These are phyloP conservation scores for Drosophila subpulchrella DNA, from an alignment of 1,140 invertebrate species.

Conservation along the genomic window DNA sequence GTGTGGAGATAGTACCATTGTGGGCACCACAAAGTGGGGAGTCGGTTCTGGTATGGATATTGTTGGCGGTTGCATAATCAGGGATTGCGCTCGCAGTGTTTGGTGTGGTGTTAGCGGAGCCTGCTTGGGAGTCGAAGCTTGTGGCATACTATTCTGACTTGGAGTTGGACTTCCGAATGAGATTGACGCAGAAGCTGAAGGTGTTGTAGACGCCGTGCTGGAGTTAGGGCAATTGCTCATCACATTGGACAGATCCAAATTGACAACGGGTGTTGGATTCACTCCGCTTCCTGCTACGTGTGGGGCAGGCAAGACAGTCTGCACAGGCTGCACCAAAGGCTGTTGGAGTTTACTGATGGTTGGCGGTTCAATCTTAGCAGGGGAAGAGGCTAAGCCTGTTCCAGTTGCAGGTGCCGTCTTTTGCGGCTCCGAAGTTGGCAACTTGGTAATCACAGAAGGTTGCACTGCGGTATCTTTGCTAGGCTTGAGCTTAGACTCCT, in stretches of 20 bases:
- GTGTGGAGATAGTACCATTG: constrained; percentile 85
- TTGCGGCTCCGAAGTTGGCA: constrained; percentile 32
- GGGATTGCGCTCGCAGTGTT: constrained; percentile 57
- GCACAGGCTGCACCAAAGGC: constrained; percentile 75
- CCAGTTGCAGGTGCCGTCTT: constrained; percentile 46
- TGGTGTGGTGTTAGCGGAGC: constrained; percentile 14
- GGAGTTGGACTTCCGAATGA: constrained; percentile 67
- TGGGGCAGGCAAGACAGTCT: constrained; percentile 64
- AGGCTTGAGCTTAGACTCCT: constrained; percentile 6
- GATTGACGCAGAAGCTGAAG: constrained; percentile 21
- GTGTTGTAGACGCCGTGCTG: constrained; percentile 5
- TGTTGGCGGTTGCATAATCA: constrained; percentile 86
- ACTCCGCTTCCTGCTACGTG: background rate
- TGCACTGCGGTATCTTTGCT: constrained; percentile 16
- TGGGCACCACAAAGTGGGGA: constrained; percentile 86
- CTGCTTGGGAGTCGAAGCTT: constrained; percentile 67
- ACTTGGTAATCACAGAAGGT: constrained; percentile 71
- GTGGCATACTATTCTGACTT: constrained; percentile 52
- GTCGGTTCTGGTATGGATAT: constrained; percentile 86
- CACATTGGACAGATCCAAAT: constrained; percentile 68
- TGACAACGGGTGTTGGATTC: constrained; percentile 55
- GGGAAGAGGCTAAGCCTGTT: constrained; percentile 28
- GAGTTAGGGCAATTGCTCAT: constrained; percentile 71
- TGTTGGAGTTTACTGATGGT: constrained; percentile 75
- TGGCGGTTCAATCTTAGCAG: constrained; percentile 72